These are phyloP conservation scores for Drosophila lacteicornis DNA, from an alignment of 1,140 invertebrate genomes.

Conservation along the genomic window DNA sequence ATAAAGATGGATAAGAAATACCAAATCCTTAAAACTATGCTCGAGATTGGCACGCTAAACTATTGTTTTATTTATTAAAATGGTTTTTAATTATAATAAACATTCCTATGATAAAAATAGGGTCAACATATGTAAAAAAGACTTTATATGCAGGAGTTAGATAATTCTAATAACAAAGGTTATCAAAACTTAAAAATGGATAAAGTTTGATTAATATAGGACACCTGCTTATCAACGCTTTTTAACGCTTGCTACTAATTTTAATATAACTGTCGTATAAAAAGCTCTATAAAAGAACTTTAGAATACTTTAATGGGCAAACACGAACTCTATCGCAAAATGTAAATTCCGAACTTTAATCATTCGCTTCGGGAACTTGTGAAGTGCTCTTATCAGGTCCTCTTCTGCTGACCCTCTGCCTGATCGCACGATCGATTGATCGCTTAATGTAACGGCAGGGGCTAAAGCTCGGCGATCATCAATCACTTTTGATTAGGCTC, in stretches of 20 bases:
- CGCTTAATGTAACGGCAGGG: constrained; percentile 41
- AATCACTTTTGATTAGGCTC: constrained; percentile 76
- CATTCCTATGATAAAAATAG: too few relatives aligned
- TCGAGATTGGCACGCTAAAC: too few relatives aligned
- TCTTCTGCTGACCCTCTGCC: constrained; percentile 34
- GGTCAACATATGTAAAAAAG: neutral
- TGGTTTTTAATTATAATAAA: too few relatives aligned
- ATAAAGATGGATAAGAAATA: too few relatives aligned
- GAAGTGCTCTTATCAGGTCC: constrained; percentile 22
- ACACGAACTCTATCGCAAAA: neutral
- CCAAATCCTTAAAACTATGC: too few relatives aligned
- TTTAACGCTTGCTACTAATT: neutral
- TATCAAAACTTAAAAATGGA: neutral
- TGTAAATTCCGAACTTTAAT: constrained; percentile 3
- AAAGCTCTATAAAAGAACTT: neutral
- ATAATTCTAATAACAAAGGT: neutral
- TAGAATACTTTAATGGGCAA: neutral
- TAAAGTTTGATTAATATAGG: neutral
- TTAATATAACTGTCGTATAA: neutral
- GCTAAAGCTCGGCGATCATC: constrained; percentile 55
- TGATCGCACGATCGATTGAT: constrained; percentile 31
- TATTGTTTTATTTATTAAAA: too few relatives aligned
- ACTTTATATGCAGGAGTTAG: too few relatives aligned
- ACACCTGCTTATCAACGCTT: neutral
- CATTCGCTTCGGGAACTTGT: neutral